phyloP scores from a whole-genome alignment of 2,113 vertebrate genomes.

The Neodontobutis hainanensis region DNA sequence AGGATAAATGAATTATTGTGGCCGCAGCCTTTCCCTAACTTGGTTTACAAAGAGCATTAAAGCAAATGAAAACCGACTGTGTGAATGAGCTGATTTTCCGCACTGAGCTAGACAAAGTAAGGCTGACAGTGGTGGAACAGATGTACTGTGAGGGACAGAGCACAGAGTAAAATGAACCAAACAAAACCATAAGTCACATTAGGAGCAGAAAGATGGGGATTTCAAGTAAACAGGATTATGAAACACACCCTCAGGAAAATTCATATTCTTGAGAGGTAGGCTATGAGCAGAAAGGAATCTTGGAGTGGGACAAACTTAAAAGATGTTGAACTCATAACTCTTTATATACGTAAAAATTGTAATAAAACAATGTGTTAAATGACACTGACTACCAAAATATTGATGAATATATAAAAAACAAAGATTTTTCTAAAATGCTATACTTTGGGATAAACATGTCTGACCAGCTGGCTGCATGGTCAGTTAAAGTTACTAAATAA shows the following conservation, averaged over 20 bases:
- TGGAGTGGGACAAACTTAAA: conserved; percentile 34
- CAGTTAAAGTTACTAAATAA: no score
- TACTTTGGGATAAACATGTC: no score
- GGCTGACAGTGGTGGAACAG: conserved; percentile 26
- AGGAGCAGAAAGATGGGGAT: conserved; percentile 69
- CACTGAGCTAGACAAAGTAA: conserved; percentile 40
- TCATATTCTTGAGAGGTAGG: conserved; percentile 68
- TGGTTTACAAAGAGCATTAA: conserved; percentile 31
- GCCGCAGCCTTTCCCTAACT: conserved; percentile 22
- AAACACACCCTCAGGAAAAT: conserved; percentile 70
- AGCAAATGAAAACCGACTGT: conserved; percentile 53
- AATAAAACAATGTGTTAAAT: no score
- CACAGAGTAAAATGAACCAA: conserved; percentile 46
- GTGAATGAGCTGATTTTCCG: conserved; percentile 43
- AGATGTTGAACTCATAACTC: no score
- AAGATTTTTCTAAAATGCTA: no score
- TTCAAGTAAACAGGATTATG: conserved; percentile 78
- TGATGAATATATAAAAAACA: no score
- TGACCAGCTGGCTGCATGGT: no score
- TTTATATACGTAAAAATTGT: no score
- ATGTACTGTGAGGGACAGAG: conserved; percentile 18
- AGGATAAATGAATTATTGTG: conserved; percentile 31
- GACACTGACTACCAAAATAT: no score
- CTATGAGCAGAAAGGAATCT: conserved; percentile 71
- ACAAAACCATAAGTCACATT: conserved; percentile 72